phyloP scores from a whole-genome alignment of 1,140 invertebrate species.

The Eurytemora carolleeae region DNA sequence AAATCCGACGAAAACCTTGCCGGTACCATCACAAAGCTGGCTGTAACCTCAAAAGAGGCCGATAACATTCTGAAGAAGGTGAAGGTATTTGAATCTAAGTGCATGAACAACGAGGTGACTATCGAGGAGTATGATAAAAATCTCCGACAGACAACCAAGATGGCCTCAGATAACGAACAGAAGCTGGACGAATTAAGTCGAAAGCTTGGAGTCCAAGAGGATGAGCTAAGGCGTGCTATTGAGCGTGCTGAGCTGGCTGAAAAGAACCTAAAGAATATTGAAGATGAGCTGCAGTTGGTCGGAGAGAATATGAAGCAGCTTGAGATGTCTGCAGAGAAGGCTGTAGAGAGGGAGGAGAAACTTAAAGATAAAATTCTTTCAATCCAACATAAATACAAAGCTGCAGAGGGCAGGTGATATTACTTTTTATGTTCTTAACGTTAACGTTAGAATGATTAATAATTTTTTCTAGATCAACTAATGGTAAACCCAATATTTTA shows the following conservation, averaged over 20 bases:
- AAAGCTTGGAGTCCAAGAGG: conserved; percentile 14
- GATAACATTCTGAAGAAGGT: conserved; percentile 13
- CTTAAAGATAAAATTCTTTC: conserved; percentile 11
- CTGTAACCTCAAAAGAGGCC: conserved; percentile 11
- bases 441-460: too few species aligned
- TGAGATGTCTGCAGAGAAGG: conserved; percentile 13
- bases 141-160: conserved; percentile 9
- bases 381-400: conserved; percentile 4
- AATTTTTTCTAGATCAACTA: too few species aligned
- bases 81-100: conserved; percentile 12
- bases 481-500: too few species aligned
- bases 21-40: conserved; percentile 11
- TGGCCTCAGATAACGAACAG: too few species aligned
- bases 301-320: conserved; percentile 15
- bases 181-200: conserved; percentile 5
- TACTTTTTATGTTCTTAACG: too few species aligned
- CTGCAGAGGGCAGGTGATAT: conserved; percentile 11
- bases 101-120: too few species aligned
- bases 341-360: too few species aligned
- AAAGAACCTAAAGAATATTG: conserved; percentile 8
- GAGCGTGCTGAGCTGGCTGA: conserved; percentile 12
- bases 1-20: conserved; percentile 11
- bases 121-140: conserved; percentile 10
- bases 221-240: conserved; percentile 8
- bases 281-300: conserved; percentile 8